Evolutionary conservation across 2,113 vertebrate genomes (phyloP).

Genomic region (Bambusicola thoracicus): DNA sequence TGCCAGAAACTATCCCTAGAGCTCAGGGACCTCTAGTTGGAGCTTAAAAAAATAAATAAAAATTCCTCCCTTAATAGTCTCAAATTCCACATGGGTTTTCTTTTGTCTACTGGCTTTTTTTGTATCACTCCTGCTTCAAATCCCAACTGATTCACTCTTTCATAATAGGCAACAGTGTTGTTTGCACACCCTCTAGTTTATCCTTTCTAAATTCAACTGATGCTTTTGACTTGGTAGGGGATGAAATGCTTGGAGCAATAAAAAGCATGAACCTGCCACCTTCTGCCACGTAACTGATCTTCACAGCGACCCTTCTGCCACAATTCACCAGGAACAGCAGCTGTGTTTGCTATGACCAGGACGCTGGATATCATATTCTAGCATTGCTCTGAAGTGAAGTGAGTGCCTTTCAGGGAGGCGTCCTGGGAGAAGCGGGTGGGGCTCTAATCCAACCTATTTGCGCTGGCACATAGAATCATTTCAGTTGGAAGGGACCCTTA

Average conservation of each 20-base stretch:
- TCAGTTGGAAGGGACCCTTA: too few relatives aligned
- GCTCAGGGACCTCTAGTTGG: not conserved
- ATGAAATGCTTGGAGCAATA: not conserved
- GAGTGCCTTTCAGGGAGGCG: not conserved
- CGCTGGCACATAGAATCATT: too few relatives aligned
- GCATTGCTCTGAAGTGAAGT: not conserved
- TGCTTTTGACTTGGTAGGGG: not conserved
- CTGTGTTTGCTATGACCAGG: rapidly evolving
- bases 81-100: not conserved
- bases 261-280: not conserved
- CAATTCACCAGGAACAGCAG: not conserved
- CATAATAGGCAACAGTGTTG: not conserved
- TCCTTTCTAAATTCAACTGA: not conserved
- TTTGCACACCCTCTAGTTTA: not conserved
- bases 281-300: not conserved
- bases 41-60: not conserved
- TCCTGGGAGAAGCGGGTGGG: not conserved
- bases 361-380: not conserved
- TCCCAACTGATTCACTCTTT: not conserved
- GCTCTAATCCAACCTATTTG: not conserved
- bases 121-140: not conserved
- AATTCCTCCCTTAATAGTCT: not conserved
- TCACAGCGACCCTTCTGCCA: not conserved
- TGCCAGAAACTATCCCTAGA: not conserved
- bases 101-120: not conserved